Evolutionary conservation across 53 echinoderm and acorn worm genomes (phyloP), one percentile per base, ranked within the genome.

Genomic region (Hippasteria phrygiana): DNA sequence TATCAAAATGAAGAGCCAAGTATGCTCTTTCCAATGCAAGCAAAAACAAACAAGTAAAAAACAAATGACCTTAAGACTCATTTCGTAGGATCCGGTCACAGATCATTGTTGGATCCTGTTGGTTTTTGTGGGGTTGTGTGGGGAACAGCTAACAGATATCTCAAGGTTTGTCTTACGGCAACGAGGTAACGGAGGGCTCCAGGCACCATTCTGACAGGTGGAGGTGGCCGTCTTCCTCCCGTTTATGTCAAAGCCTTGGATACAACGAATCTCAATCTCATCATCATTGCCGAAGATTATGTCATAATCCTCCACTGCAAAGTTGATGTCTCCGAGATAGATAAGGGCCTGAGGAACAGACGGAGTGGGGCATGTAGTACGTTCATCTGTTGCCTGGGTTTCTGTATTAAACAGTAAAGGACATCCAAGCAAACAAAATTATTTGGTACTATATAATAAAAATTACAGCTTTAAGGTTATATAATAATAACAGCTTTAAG

Each of bases 141-240:
- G n/a, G n/a, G n/a, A n/a, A n/a, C n/a, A n/a, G n/a, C n/a, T n/a
- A n/a, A 48, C 8, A 28, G 3, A 20, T 5, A 7, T 4, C 10
- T n/a, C 2, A 63, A n/a, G 20, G 1, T 67, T 67, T 67, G 1
- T 75, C 75, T 75, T 50, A 75, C 75, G 29, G 18, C 75, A 75
- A 14, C 8, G 32, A 13, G 50, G 47, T 32, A 41, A 47, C 28
- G 34, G 28, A 29, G 75, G 75, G 0, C 0, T 29, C 75, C 75
- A 75, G 12, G 50, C 17, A 27, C 50, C 75, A 48, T 41, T 48
- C 13, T 1, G 0, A 41, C 75, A 75, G 5, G 29, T 48, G 3
- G 41, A 0, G 29, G 16, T 5, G 0, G 50, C 47, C 32, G 34
- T 14, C 47, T 0, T 27, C 34, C 4, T 32, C 14, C 75, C 75